phyloP scores from a whole-genome alignment of 2,113 vertebrate species.

The Pavo muticus region DNA sequence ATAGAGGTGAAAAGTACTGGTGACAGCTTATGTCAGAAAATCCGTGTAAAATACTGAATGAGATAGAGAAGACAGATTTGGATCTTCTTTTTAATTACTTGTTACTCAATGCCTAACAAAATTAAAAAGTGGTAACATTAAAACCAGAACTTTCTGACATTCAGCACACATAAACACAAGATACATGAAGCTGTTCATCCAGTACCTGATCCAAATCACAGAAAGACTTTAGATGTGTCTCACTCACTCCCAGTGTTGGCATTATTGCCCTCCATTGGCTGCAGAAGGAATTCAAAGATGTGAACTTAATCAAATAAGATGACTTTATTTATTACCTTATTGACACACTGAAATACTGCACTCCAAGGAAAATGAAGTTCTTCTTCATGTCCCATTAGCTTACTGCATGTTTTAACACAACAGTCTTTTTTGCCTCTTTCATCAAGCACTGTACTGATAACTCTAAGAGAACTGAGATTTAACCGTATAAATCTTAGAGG shows the following conservation, averaged over 20 bases:
- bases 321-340: neutral
- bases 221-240: neutral
- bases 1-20: neutral
- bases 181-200: neutral
- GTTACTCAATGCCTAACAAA: neutral
- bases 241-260: neutral
- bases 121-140: neutral
- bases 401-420: neutral
- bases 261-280: neutral
- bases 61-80: neutral
- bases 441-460: neutral
- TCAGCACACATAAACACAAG: neutral
- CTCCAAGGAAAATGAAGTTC: neutral
- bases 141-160: neutral
- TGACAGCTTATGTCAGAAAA: neutral
- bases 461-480: neutral
- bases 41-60: neutral
- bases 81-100: neutral
- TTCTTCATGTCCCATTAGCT: neutral
- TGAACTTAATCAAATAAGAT: neutral
- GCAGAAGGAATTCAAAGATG: neutral
- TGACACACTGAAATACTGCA: neutral
- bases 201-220: neutral
- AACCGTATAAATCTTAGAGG: neutral
- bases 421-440: neutral